A percentile compares a stretch with the other conserved stretches of the same genome.
These are phyloP conservation scores for Papilio dardanus DNA, from an alignment of 1,140 invertebrate genomes.

Conservation along the genomic window DNA sequence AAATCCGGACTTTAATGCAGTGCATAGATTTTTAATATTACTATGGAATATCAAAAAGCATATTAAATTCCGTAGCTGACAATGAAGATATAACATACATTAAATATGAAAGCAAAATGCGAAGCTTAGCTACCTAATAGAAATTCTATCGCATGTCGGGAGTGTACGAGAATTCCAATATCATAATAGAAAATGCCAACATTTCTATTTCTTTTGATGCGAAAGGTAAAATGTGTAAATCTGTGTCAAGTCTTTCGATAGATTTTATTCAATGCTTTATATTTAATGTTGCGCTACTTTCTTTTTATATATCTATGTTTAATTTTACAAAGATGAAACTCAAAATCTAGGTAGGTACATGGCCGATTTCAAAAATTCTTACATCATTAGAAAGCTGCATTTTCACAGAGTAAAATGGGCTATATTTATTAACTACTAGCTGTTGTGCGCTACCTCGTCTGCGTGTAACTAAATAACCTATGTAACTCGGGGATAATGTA, in stretches of 20 bases:
- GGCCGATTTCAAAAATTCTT: too few species aligned
- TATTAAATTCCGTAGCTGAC: slow-evolving; percentile 1
- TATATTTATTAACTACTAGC: too few species aligned
- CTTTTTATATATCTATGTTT: too few species aligned
- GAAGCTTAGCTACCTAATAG: slow-evolving; percentile 11
- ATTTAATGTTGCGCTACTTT: background rate
- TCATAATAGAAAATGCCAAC: slow-evolving; percentile 24
- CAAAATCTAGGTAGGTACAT: too few species aligned
- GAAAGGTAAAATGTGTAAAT: slow-evolving; percentile 22
- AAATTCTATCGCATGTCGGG: slow-evolving; percentile 9
- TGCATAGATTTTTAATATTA: too few species aligned
- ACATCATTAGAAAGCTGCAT: too few species aligned
- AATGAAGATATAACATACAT: slow-evolving; percentile 1
- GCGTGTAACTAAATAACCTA: too few species aligned
- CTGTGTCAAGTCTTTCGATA: slow-evolving; percentile 14
- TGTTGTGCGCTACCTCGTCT: too few species aligned
- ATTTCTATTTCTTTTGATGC: slow-evolving; percentile 20
- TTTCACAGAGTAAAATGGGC: too few species aligned
- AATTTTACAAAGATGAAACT: too few species aligned
- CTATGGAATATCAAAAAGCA: background rate
- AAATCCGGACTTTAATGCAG: too few species aligned
- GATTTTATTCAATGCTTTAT: background rate
- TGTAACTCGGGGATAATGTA: too few species aligned
- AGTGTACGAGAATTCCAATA: slow-evolving; percentile 9
- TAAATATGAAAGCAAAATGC: background rate